Evolutionary conservation across 2,888 invertebrate species (phyloP), one percentile per base, ranked within the genome.

Genomic region (Argyra leucocephala): DNA sequence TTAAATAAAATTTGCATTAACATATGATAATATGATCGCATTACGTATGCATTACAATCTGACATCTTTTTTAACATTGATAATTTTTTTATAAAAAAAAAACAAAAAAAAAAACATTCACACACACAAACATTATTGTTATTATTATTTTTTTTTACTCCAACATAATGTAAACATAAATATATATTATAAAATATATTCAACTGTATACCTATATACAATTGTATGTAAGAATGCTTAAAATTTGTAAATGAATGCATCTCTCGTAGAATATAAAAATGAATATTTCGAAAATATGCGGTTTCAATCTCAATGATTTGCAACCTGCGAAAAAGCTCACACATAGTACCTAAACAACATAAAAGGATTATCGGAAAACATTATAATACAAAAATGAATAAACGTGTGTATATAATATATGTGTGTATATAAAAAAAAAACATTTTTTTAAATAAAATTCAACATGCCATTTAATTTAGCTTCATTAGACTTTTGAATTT

Each of bases 211-310:
- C 48, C 22, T 59, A 31, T n/a, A 24, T 57, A 63, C 26, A 64
- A 31, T 23, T 37, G 36, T 24, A 66, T 63, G 61, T 57, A 23
- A 63, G 36, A 62, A 59, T 63, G 62, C 37, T 58, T 61, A 36
- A 66, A 66, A n/a, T n/a, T n/a, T n/a, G n/a, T n/a, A n/a, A n/a
- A n/a, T n/a, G n/a, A n/a, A n/a, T n/a, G n/a, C n/a, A n/a, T n/a
- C n/a, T n/a, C n/a, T n/a, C n/a, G n/a, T n/a, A n/a, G n/a, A n/a
- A n/a, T n/a, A n/a, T n/a, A n/a, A n/a, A n/a, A n/a, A n/a, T n/a
- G n/a, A n/a, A n/a, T n/a, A n/a, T n/a, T n/a, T n/a, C n/a, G n/a
- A n/a, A n/a, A 65, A 65, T 65, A 65, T 67, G 61, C 63, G 62
- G 62, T 48, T 48, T 48, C 63, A 61, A 63, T 48, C 18, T 48